phyloP scores from a whole-genome alignment of 2,797 vertebrate species.

The Gobionotothen gibberifrons region DNA sequence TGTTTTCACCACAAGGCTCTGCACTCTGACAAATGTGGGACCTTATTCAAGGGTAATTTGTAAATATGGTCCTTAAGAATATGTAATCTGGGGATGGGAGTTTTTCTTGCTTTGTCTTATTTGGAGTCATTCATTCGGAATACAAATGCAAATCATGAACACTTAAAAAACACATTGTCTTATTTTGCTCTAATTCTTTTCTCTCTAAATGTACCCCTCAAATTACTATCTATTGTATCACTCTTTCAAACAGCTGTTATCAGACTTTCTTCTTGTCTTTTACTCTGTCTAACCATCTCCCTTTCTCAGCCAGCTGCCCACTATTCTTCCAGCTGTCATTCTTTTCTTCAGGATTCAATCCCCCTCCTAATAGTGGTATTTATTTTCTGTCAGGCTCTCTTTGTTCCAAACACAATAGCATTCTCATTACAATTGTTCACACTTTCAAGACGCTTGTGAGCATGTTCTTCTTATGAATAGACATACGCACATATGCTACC shows the following conservation, averaged over 20 bases:
- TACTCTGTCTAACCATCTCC: slow-evolving; percentile 28
- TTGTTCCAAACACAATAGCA: slow-evolving; percentile 57
- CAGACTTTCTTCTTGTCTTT: slow-evolving; percentile 11
- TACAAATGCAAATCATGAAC: background rate
- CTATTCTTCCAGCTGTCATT: slow-evolving; percentile 66
- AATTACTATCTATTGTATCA: slow-evolving; percentile 6
- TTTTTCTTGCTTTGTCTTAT: background rate
- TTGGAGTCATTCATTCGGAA: background rate
- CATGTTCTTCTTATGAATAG: slow-evolving; percentile 8
- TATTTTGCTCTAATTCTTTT: slow-evolving; percentile 15
- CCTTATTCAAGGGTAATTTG: background rate
- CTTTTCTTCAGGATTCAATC: slow-evolving; percentile 46
- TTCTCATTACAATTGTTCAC: slow-evolving; percentile 46
- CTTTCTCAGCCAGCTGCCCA: slow-evolving; percentile 51
- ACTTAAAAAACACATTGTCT: slow-evolving; percentile 1
- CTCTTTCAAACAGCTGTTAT: slow-evolving; percentile 50
- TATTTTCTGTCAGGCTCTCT: slow-evolving; percentile 67
- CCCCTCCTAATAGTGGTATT: slow-evolving; percentile 63
- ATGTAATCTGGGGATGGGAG: background rate
- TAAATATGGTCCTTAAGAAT: background rate
- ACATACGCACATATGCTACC: slow-evolving; percentile 4
- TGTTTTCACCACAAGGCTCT: no score
- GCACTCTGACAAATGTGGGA: background rate
- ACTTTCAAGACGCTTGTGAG: slow-evolving; percentile 27
- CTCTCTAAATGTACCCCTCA: slow-evolving; percentile 14